phyloP scores from a whole-genome alignment of 2,113 vertebrate genomes.

The Sorex araneus region DNA sequence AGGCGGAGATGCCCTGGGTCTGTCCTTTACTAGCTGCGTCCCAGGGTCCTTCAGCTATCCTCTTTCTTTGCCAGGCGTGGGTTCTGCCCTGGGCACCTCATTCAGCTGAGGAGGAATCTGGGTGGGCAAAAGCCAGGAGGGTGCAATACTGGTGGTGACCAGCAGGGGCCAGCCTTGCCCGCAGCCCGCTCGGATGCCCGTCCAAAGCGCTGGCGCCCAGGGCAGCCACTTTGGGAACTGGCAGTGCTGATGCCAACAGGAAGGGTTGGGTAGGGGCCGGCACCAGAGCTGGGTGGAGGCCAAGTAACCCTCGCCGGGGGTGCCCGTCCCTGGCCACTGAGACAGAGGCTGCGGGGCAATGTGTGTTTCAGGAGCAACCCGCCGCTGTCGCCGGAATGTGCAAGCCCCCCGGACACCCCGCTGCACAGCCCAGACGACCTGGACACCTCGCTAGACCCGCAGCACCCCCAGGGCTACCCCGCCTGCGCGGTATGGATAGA shows the following conservation, averaged over 20 bases:
- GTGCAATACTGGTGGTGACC: not conserved
- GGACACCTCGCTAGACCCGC: slow-evolving; percentile 80
- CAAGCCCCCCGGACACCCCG: slow-evolving; percentile 75
- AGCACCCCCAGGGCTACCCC: slow-evolving; percentile 28
- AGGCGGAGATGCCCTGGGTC: not conserved
- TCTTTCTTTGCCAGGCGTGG: not conserved
- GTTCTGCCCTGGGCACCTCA: not conserved
- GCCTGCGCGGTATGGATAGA: slow-evolving; percentile 63
- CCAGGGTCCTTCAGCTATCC: not conserved
- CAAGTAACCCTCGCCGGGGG: slow-evolving; percentile 14
- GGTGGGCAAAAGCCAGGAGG: too few species aligned
- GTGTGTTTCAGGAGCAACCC: slow-evolving; percentile 81
- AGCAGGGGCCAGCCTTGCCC: slow-evolving; percentile 75
- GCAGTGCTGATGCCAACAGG: slow-evolving; percentile 56
- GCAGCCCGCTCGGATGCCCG: not conserved
- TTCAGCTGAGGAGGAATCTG: not conserved
- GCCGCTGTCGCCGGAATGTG: slow-evolving; percentile 62
- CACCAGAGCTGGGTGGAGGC: slow-evolving; percentile 22
- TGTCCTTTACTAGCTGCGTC: not conserved
- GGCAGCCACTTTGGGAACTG: not conserved
- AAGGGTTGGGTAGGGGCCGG: slow-evolving; percentile 72
- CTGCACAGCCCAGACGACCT: slow-evolving; percentile 85
- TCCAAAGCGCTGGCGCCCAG: not conserved
- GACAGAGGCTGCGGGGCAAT: slow-evolving; percentile 60
- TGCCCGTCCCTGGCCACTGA: slow-evolving; percentile 46